phyloP scores from a whole-genome alignment of 2,797 vertebrate species.

The Apodemus agrarius region DNA sequence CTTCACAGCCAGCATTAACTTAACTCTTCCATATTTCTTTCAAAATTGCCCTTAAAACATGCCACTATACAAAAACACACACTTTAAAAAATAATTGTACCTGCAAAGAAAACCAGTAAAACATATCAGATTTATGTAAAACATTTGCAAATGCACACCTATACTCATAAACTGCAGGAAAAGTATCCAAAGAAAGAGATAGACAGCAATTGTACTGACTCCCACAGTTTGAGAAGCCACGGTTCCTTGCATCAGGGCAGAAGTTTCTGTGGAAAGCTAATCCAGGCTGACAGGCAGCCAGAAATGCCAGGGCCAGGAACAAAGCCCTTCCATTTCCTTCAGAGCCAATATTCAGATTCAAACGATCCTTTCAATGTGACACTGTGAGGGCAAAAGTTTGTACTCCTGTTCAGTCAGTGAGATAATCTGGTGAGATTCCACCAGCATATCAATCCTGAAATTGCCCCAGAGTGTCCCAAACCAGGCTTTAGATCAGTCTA shows the following conservation, averaged over 20 bases:
- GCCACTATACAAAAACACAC: background rate
- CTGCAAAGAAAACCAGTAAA: background rate
- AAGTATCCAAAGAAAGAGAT: background rate
- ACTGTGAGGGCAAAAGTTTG: rapidly evolving
- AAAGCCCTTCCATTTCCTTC: background rate
- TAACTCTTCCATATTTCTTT: background rate
- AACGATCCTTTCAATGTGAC: background rate
- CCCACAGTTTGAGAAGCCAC: background rate
- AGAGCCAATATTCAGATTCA: background rate
- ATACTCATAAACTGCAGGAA: background rate
- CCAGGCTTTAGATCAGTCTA: background rate
- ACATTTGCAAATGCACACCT: background rate
- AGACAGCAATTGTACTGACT: background rate
- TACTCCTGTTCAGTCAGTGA: background rate
- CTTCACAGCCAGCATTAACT: background rate
- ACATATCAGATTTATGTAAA: background rate
- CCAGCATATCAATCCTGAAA: background rate
- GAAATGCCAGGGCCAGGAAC: background rate
- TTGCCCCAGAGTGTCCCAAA: background rate
- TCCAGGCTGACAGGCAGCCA: background rate
- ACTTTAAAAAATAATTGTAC: background rate
- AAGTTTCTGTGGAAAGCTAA: background rate
- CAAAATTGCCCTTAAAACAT: background rate
- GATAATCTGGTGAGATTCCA: background rate
- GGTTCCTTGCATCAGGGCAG: background rate